Conservation (phyloP, 2,797 vertebrate species). For the Nothura maculosa region DNA sequence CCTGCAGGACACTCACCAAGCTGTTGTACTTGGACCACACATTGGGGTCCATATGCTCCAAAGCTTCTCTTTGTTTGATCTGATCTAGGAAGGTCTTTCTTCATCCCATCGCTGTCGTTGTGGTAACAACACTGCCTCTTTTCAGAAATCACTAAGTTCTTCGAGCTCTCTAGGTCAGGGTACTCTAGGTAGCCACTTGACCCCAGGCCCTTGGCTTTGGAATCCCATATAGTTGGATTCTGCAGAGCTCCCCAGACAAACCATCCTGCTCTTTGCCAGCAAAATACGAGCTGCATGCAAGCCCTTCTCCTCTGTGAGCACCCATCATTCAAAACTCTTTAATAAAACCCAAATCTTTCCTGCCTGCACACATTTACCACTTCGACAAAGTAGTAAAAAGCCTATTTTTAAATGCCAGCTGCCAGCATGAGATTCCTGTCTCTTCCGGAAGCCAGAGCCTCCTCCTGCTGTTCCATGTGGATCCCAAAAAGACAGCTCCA, state of each 20-base stretch:
- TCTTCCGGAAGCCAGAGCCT: not conserved
- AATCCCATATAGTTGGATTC: not conserved
- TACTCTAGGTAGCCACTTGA: not conserved
- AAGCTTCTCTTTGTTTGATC: slow-evolving; percentile 35
- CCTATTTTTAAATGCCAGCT: not conserved
- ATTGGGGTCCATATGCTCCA: slow-evolving; percentile 67
- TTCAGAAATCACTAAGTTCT: not conserved
- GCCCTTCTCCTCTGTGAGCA: not conserved
- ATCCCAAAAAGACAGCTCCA: fast-evolving
- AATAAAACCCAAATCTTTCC: not conserved
- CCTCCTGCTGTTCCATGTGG: not conserved
- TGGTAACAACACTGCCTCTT: not conserved
- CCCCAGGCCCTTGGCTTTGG: not conserved
- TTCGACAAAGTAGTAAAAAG: not conserved
- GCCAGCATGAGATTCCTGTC: not conserved
- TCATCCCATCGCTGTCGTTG: not conserved
- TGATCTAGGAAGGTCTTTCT: not conserved
- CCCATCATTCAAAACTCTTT: not conserved
- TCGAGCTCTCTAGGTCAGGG: not conserved
- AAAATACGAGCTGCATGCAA: not conserved
- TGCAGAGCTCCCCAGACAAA: not conserved
- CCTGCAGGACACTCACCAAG: slow-evolving; percentile 73
- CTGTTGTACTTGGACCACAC: slow-evolving; percentile 72
- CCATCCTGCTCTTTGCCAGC: not conserved
- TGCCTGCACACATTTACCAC: not conserved